Percentiles rank a stretch among this genome's conserved stretches.
phyloP scores from a whole-genome alignment of 92 coral and sea anemone species.

The Paragorgia papillata region DNA sequence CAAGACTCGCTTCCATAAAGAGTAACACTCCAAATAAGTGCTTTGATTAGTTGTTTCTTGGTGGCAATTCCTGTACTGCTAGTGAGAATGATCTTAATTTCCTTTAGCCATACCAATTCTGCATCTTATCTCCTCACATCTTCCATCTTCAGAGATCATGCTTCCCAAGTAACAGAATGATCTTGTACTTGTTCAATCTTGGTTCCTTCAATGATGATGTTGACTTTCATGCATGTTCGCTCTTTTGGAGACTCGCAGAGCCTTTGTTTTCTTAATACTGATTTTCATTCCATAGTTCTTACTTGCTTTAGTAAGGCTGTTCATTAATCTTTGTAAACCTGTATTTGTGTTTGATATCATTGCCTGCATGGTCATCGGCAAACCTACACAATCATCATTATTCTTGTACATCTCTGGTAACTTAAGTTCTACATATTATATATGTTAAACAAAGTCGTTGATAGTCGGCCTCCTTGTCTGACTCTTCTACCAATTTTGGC shows the following conservation, averaged over 20 bases:
- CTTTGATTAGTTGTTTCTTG: no score
- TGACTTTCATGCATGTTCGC: slow-evolving; percentile 1
- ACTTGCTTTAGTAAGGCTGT: no score
- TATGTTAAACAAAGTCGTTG: background rate
- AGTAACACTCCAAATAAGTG: slow-evolving; percentile 31
- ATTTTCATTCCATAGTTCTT: no score
- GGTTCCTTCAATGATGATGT: background rate
- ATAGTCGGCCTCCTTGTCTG: background rate
- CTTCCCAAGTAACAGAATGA: slow-evolving; percentile 24
- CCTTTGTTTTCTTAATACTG: no score
- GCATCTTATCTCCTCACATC: slow-evolving; percentile 22
- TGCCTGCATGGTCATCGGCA: no score
- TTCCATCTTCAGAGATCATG: slow-evolving; percentile 20
- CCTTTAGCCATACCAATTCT: slow-evolving; percentile 36
- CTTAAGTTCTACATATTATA: no score
- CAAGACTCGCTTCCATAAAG: slow-evolving; percentile 26
- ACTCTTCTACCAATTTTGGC: background rate
- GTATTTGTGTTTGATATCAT: no score
- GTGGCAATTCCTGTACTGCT: background rate
- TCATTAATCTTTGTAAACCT: no score
- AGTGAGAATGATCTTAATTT: background rate
- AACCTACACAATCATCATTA: no score
- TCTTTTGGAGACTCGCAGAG: background rate
- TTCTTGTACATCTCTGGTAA: no score
- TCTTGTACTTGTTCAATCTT: background rate